Conservation (phyloP, 2,797 vertebrate genomes). For the Adrianichthys oophorus region DNA sequence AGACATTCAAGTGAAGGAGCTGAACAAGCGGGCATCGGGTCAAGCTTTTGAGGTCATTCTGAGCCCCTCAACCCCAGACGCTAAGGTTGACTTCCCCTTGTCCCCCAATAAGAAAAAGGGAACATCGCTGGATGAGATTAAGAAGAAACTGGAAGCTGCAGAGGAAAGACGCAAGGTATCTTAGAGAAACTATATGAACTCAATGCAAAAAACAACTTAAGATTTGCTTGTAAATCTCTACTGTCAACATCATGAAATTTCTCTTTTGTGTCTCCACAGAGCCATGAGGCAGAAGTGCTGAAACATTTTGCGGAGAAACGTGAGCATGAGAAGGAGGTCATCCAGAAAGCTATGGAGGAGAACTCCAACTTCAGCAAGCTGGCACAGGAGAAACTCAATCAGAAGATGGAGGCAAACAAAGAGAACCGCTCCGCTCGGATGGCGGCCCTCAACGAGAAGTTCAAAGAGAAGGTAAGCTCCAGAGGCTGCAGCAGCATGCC, state of each 20-base stretch:
- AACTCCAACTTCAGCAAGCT: conserved; percentile 93
- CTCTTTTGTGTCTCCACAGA: conserved; percentile 65
- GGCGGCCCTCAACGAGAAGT: conserved; percentile 90
- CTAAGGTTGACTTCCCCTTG: conserved; percentile 85
- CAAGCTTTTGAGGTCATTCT: conserved; percentile 96
- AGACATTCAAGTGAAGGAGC: conserved; percentile 94
- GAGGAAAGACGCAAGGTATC: conserved; percentile 93
- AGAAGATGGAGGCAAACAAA: conserved; percentile 95
- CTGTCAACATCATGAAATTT: not conserved
- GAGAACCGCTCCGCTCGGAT: conserved; percentile 91
- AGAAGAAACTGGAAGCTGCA: conserved; percentile 92
- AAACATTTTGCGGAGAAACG: conserved; percentile 92
- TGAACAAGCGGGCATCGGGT: conserved; percentile 92
- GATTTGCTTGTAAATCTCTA: not conserved
- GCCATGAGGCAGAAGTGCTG: conserved; percentile 87
- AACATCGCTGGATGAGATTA: conserved; percentile 92
- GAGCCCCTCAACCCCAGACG: conserved; percentile 84
- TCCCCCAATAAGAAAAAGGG: conserved; percentile 91
- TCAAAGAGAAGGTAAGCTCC: conserved; percentile 88
- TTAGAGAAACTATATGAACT: not conserved
- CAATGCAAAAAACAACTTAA: not conserved
- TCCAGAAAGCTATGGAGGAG: conserved; percentile 90
- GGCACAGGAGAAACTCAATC: conserved; percentile 91
- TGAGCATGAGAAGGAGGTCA: conserved; percentile 93
- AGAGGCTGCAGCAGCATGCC: not conserved